Percentiles rank a stretch among this genome's conserved stretches.
Conservation (phyloP, 2,113 vertebrate species). For the Tachysurus fulvidraco region DNA sequence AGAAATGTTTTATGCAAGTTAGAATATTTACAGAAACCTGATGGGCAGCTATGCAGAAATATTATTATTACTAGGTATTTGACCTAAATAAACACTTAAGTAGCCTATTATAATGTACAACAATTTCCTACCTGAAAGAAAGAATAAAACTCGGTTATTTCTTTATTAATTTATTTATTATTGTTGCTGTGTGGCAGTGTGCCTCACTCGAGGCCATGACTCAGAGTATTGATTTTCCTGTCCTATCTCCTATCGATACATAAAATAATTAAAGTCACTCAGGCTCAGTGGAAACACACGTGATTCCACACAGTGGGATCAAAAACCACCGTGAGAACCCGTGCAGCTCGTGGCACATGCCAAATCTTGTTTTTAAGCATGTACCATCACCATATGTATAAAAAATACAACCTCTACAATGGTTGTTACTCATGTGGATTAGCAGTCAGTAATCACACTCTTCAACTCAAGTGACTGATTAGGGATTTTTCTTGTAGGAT, state of each 20-base stretch:
- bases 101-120: neutral
- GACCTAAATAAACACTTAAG: neutral
- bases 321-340: constrained; percentile 41
- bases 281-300: constrained; percentile 62
- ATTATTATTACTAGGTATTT: neutral
- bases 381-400: neutral
- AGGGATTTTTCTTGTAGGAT: too few species aligned
- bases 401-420: too few species aligned
- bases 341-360: neutral
- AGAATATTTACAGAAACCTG: neutral
- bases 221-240: constrained; percentile 55
- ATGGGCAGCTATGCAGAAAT: neutral
- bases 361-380: neutral
- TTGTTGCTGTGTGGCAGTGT: neutral
- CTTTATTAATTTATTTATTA: neutral
- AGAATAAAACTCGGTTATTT: neutral
- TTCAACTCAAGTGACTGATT: too few species aligned
- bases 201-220: neutral
- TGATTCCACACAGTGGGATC: constrained; percentile 62
- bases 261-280: constrained; percentile 71
- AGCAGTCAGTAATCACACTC: too few species aligned
- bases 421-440: too few species aligned
- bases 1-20: too few species aligned
- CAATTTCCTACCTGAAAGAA: neutral
- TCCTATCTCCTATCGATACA: constrained; percentile 63